Evolutionary conservation across 1,140 invertebrate species (phyloP).

Genomic region (Drepana arcuata): DNA sequence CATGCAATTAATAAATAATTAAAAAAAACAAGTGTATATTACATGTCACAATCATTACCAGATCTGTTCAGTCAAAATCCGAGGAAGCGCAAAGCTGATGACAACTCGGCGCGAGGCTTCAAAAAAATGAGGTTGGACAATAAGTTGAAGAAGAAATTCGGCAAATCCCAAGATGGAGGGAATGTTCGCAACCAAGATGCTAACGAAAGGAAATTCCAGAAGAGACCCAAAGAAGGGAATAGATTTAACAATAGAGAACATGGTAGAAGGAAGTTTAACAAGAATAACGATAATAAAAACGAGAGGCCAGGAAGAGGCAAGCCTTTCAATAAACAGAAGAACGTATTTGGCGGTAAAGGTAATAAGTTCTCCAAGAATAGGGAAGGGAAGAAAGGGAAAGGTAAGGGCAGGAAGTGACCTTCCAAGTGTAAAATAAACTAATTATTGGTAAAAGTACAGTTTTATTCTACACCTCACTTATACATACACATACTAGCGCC

Average conservation of each 20-base stretch:
- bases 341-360: slow-evolving; percentile 56
- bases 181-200: slow-evolving; percentile 11
- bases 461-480: too few relatives aligned
- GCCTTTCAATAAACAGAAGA: slow-evolving; percentile 29
- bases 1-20: background rate
- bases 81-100: slow-evolving; percentile 47
- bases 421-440: too few relatives aligned
- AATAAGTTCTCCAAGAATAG: slow-evolving; percentile 37
- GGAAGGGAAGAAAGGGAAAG: slow-evolving; percentile 25
- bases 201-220: slow-evolving; percentile 26
- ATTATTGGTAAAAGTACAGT: too few relatives aligned
- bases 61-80: slow-evolving; percentile 55
- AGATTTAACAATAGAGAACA: slow-evolving; percentile 27
- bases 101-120: slow-evolving; percentile 41
- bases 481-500: too few relatives aligned
- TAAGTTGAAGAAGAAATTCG: slow-evolving; percentile 50
- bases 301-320: slow-evolving; percentile 10
- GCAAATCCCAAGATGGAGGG: slow-evolving; percentile 29
- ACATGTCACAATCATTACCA: slow-evolving; percentile 14
- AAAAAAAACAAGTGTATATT: background rate
- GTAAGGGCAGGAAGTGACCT: slow-evolving; percentile 26
- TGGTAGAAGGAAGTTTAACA: slow-evolving; percentile 8
- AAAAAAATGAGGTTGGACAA: slow-evolving; percentile 63
- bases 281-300: slow-evolving; percentile 24
- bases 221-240: slow-evolving; percentile 15